phyloP scores from a whole-genome alignment of 2,888 invertebrate genomes.

The Ischnura elegans region DNA sequence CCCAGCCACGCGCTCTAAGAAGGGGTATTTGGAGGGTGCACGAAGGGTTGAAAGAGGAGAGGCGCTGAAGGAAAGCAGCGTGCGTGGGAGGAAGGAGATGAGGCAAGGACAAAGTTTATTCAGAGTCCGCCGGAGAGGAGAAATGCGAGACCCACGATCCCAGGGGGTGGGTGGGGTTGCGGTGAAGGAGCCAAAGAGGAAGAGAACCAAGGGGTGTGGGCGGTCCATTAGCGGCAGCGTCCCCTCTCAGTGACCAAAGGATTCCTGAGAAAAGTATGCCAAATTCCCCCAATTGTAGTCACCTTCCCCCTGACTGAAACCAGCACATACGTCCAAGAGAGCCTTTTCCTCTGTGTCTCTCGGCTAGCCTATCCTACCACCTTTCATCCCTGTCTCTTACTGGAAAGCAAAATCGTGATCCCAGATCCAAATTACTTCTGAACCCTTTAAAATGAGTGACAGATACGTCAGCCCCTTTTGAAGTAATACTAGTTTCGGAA shows the following conservation, averaged over 20 bases:
- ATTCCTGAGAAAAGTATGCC: not conserved
- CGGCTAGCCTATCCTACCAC: too few relatives aligned
- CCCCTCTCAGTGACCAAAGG: not conserved
- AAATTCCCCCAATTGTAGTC: not conserved
- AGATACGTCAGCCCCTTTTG: too few relatives aligned
- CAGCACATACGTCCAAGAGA: not conserved
- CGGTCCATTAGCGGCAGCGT: not conserved
- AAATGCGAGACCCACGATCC: not conserved
- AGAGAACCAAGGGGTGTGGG: not conserved
- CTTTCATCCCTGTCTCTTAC: not conserved
- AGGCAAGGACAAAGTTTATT: not conserved
- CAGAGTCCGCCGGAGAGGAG: not conserved
- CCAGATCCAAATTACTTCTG: too few relatives aligned
- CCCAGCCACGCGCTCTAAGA: not conserved
- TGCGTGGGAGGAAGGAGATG: not conserved
- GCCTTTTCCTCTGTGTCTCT: not conserved
- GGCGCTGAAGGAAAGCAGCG: not conserved
- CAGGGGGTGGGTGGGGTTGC: not conserved
- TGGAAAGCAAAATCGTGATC: too few relatives aligned
- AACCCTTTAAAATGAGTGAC: too few relatives aligned
- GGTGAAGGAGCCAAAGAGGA: slow-evolving; percentile 1
- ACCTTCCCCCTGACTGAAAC: not conserved
- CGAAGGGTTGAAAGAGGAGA: not conserved
- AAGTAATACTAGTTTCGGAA: too few relatives aligned
- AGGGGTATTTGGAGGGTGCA: not conserved